Evolutionary conservation across 1,140 invertebrate species (phyloP), one percentile per base, ranked within the genome.

Genomic region (Stegodyphus dumicola): DNA sequence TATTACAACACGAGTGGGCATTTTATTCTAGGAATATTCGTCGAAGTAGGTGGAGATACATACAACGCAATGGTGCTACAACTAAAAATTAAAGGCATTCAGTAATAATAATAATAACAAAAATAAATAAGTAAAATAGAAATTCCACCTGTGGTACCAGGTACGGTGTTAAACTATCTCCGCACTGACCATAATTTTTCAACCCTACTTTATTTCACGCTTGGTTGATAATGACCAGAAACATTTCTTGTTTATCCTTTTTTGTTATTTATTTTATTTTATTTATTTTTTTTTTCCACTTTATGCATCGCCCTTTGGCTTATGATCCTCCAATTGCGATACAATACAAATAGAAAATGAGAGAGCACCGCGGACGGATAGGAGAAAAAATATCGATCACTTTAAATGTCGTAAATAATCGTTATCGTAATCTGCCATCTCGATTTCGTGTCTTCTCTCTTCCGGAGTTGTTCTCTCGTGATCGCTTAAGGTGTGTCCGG

Each of bases 371-470:
- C 6, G 53, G 33, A 33, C 6, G 53, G 33, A 33, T 33, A 33
- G 52, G 56, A 18, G n/a, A 73, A 60, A 66, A 64, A 83, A 83
- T 83, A 83, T 83, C 79, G 79, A 83, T 83, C 71, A 83, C 71
- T 83, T 83, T 66, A 83, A 83, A 73, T 83, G 79, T 83, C 79
- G 54, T 83, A 83, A 65, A 83, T 83, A 83, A 83, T 83, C 79
- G 79, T 83, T 74, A 83, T 83, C 79, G 13, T 74, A 80, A 80
- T 80, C 78, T 70, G 53, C 52, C 60, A 83, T 83, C 70, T 66
- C 18, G 70, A 74, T 53, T 49, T 80, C 78, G 78, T 80, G 67
- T 80, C 52, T 75, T 67, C 69, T 71, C 69, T 83, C 79, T 83
- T 83, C 71, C 79, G 79, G 79, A 80, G 15, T 80, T 73, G 65